These are phyloP conservation scores for Carassius auratus DNA, from an alignment of 2,113 vertebrate genomes.

Conservation along the genomic window DNA sequence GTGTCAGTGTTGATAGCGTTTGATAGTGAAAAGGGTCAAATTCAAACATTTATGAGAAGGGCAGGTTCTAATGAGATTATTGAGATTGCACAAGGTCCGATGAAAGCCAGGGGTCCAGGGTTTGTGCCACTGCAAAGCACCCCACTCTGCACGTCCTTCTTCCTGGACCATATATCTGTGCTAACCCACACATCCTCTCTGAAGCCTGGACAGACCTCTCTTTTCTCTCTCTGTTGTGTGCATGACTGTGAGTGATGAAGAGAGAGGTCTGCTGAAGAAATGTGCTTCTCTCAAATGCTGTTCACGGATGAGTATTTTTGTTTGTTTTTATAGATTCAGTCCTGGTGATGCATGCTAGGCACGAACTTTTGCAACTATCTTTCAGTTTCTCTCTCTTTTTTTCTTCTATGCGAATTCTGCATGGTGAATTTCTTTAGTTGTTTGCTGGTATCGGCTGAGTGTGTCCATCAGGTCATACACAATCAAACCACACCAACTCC, in stretches of 20 bases:
- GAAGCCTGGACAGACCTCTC: slow-evolving; percentile 1
- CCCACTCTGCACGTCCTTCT: background rate
- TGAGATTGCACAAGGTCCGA: too few relatives aligned
- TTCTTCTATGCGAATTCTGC: slow-evolving; percentile 27
- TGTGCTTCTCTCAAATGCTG: slow-evolving; percentile 43
- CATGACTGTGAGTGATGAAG: background rate
- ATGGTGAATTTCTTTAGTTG: slow-evolving; percentile 39
- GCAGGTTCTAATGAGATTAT: background rate
- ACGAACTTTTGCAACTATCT: slow-evolving; percentile 65
- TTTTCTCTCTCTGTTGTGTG: background rate
- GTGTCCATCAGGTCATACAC: slow-evolving; percentile 10
- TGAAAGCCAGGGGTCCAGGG: background rate
- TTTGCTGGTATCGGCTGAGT: background rate
- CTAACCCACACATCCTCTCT: background rate
- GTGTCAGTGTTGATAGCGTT: background rate
- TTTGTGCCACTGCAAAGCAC: background rate
- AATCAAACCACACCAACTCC: slow-evolving; percentile 25
- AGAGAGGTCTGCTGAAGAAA: background rate
- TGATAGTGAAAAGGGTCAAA: background rate
- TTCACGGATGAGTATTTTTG: slow-evolving; percentile 39
- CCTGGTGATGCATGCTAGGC: slow-evolving; percentile 69
- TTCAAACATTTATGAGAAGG: background rate
- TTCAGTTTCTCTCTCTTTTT: slow-evolving; percentile 4
- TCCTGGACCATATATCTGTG: background rate
- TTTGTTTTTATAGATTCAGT: slow-evolving; percentile 43